Base-by-base conservation (phyloP, 1,140 invertebrate species). In the Onthophagus taurus region DNA sequence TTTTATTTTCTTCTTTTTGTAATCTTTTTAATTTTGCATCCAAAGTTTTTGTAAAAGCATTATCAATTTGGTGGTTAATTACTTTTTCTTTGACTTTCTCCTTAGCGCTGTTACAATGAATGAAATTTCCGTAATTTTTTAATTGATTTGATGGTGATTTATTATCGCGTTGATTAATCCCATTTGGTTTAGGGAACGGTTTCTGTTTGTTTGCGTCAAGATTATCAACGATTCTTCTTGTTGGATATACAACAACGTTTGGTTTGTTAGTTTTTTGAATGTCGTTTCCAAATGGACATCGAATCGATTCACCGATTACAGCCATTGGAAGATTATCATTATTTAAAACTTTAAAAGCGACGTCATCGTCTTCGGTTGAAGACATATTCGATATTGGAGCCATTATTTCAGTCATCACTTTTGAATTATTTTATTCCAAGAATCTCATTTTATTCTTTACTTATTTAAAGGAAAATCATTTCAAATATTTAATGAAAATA, bases 21-120 rank as follows among this genome's bases (percentile, higher is more conserved):
- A 82, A 65, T 17, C 72, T 72, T 12, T 71, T 67, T 12, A 83
- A 59, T 55, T 81, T 81, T 2, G 74, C 72, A 50, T 81, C 77
- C 14, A 81, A 63, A 5, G 72, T 72, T 47, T 76, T 71, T 17
- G 74, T 75, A 60, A 82, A 81, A 39, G 75, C 71, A 19, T 68
- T 65, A 44, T 57, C 54, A 13, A 47, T 53, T 36, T 45, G 52
- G 39, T 26, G 16, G 7, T 30, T 13, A 21, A 21, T 17, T 16
- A 7, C 23, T 42, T 60, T 54, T 24, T 66, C 55, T 42, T 49
- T 57, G 49, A 60, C 52, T n/a, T 50, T 35, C 45, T 54, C 51
- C 13, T 52, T 51, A 45, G 52, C 48, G 42, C 50, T 54, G 42
- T 57, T 57, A 33, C 47, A 50, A 44, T 61, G 55, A 45, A 53